These are phyloP conservation scores for Pentalonia nigronervosa DNA, from an alignment of 1,140 invertebrate genomes.

Conservation along the genomic window DNA sequence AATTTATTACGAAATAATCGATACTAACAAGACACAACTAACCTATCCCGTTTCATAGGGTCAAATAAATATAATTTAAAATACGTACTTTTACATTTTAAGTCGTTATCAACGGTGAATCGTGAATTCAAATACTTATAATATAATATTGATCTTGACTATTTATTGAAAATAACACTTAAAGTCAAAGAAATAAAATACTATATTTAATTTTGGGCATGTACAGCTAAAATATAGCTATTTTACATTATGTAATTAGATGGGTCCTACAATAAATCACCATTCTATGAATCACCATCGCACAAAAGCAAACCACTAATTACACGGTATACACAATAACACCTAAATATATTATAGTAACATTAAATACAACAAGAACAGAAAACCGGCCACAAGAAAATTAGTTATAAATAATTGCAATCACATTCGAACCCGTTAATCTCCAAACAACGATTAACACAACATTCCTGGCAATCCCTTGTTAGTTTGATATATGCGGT, in stretches of 20 bases:
- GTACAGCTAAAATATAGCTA: neutral
- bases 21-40: neutral
- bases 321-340: neutral
- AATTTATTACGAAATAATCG: neutral
- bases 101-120: neutral
- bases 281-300: neutral
- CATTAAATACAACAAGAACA: slow-evolving; percentile 6
- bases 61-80: neutral
- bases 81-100: neutral
- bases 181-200: neutral
- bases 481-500: neutral
- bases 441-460: neutral
- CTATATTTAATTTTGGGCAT: neutral
- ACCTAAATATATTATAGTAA: slow-evolving; percentile 1
- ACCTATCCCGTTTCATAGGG: neutral
- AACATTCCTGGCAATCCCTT: neutral
- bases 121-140: neutral
- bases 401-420: neutral
- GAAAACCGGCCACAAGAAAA: neutral
- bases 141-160: neutral
- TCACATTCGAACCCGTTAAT: neutral
- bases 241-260: neutral
- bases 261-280: slow-evolving; percentile 1
- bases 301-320: neutral
- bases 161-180: neutral